Base-by-base conservation (phyloP, 2,113 vertebrate species). In the Mirza zaza region DNA sequence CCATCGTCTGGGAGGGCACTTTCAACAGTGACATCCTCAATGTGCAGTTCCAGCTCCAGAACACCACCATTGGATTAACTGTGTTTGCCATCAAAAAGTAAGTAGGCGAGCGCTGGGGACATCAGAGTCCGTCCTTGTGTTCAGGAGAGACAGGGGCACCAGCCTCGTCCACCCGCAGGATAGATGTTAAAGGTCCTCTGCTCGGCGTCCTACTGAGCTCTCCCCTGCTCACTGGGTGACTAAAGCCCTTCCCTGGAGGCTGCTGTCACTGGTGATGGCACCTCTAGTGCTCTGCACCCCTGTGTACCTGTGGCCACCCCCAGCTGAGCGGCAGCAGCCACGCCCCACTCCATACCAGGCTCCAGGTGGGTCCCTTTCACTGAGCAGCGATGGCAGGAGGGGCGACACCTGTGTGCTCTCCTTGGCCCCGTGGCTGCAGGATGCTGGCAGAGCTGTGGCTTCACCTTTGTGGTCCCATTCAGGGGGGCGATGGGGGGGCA, bases 11-110 rank as follows among this genome's bases (percentile, higher is more conserved):
- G 95, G 82, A 96, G 32, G 90, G 87, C 21, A 95, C 87, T 13
- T 97, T 95, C 45, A 83, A 97, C 73, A 80, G 10, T 3, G 73
- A 92, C 15, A 75, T 97, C 71, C 48, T 95, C 61, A 90, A 96
- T 3, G 68, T 73, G 17, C 95, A 90, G 80, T 95, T 95, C 75
- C 9, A 34, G 80, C 50, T 59, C 1, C 65, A 29, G 65, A 87
- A 86, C 0, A 6, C 63, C 83, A 85, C 75, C 36, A 23, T 96
- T 94, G 86, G 94, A 25, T 15, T 97, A 2, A 84, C 81, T 0
- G n/a, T 93, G 14, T 95, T 96, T 89, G 96, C 96, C 9, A 80
- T 90, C 29, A 97, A 87, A 82, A 95, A 92, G 91, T 97, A 81
- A 89, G 91, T 27, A 11, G 39, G 48, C 2, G 34, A 67, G 25